Conservation (phyloP, 1,140 invertebrate species). For the Meloidogyne chitwoodi region DNA sequence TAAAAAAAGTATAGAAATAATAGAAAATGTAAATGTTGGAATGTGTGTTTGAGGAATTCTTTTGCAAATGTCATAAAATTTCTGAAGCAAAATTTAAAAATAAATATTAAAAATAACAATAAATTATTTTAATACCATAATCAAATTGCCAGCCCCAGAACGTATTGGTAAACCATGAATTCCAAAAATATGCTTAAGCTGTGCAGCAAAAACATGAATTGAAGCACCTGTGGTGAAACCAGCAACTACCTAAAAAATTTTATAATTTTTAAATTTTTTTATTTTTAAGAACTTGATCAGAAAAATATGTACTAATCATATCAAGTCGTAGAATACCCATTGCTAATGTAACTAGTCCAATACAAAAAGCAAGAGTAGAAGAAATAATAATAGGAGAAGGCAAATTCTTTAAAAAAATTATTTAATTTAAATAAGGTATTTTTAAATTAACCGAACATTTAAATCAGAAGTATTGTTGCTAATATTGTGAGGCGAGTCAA, state of each 20-base stretch:
- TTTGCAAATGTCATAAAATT: conserved; percentile 10
- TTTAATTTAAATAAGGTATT: background rate
- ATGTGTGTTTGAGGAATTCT: conserved; percentile 33
- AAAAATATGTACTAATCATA: conserved; percentile 57
- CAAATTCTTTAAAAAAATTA: background rate
- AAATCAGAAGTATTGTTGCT: background rate
- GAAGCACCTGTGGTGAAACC: conserved; percentile 56
- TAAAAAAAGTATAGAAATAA: conserved; percentile 28
- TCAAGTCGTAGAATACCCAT: conserved; percentile 57
- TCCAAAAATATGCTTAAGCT: conserved; percentile 54
- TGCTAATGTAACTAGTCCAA: conserved; percentile 45
- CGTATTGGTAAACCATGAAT: conserved; percentile 18
- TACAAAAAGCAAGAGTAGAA: conserved; percentile 46
- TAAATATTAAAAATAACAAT: background rate
- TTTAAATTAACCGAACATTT: background rate
- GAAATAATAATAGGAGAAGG: conserved; percentile 30
- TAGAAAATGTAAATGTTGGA: conserved; percentile 33
- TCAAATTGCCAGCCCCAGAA: conserved; percentile 41
- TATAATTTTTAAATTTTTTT: background rate
- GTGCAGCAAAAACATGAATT: conserved; percentile 52
- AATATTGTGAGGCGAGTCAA: background rate
- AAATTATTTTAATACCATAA: conserved; percentile 27
- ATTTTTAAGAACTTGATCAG: conserved; percentile 29
- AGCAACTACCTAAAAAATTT: conserved; percentile 34
- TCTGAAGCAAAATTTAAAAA: background rate